phyloP scores from a whole-genome alignment of 23 tunicate species.

The Clavelina lepadiformis region DNA sequence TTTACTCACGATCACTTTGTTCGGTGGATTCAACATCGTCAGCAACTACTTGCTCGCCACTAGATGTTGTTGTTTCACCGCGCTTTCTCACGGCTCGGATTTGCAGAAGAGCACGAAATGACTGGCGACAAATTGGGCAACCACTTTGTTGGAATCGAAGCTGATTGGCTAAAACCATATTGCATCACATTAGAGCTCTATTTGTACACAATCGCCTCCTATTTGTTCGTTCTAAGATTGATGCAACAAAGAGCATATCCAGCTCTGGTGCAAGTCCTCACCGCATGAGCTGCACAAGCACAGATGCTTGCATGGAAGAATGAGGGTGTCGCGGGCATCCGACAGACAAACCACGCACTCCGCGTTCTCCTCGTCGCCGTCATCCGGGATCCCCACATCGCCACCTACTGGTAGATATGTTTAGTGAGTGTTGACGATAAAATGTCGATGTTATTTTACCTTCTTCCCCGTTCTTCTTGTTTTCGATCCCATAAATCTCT shows the following conservation, averaged over 20 bases:
- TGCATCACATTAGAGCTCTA: too few species aligned
- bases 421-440: background rate
- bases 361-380: slow-evolving; percentile 66
- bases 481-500: slow-evolving; percentile 98
- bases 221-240: background rate
- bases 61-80: background rate
- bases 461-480: slow-evolving; percentile 31
- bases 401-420: slow-evolving; percentile 3
- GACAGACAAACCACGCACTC: slow-evolving; percentile 92
- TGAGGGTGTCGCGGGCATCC: slow-evolving; percentile 75
- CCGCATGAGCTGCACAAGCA: slow-evolving; percentile 89
- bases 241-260: too few species aligned
- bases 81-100: slow-evolving; percentile 75
- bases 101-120: slow-evolving; percentile 87
- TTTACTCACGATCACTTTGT: too few species aligned
- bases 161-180: slow-evolving; percentile 59
- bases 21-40: slow-evolving; percentile 4
- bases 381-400: slow-evolving; percentile 29
- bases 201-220: background rate
- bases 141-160: slow-evolving; percentile 93
- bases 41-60: background rate
- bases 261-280: slow-evolving; percentile 13
- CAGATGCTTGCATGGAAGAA: slow-evolving; percentile 92
- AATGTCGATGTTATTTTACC: slow-evolving; percentile 5
- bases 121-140: slow-evolving; percentile 96